A percentile compares a stretch with the other conserved stretches of the same genome.
These are phyloP conservation scores for Lasius fuliginosus DNA, from an alignment of 2,888 invertebrate genomes.

Conservation along the genomic window DNA sequence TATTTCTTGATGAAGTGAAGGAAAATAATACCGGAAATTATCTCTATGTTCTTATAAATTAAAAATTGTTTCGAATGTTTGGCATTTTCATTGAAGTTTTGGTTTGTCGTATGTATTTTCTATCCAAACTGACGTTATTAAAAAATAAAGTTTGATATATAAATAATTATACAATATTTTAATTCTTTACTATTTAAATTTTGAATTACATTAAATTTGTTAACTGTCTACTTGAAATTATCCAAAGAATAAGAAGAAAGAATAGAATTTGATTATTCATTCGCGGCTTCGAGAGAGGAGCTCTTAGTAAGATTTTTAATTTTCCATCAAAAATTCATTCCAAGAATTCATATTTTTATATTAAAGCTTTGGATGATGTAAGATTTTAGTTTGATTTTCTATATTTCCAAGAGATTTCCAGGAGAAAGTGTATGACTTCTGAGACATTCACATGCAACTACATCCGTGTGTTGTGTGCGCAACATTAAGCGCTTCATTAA, in stretches of 20 bases:
- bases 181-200: not conserved
- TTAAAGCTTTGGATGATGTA: not conserved
- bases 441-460: conserved; percentile 37
- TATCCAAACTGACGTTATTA: not conserved
- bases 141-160: not conserved
- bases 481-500: conserved; percentile 46
- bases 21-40: not conserved
- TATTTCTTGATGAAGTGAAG: not conserved
- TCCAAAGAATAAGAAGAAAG: not conserved
- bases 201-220: not conserved
- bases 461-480: conserved; percentile 27
- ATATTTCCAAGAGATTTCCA: conserved; percentile 20
- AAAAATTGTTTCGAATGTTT: not conserved
- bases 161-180: not conserved
- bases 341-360: not conserved
- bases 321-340: not conserved
- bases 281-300: not conserved
- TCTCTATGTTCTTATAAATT: not conserved
- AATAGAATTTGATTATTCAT: not conserved
- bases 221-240: not conserved
- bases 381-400: not conserved
- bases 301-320: not conserved
- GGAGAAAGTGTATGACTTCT: conserved; percentile 40
- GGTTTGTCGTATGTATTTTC: not conserved
- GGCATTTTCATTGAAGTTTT: not conserved